phyloP scores from a whole-genome alignment of 2,888 invertebrate genomes.

The Dromius quadrimaculatus region DNA sequence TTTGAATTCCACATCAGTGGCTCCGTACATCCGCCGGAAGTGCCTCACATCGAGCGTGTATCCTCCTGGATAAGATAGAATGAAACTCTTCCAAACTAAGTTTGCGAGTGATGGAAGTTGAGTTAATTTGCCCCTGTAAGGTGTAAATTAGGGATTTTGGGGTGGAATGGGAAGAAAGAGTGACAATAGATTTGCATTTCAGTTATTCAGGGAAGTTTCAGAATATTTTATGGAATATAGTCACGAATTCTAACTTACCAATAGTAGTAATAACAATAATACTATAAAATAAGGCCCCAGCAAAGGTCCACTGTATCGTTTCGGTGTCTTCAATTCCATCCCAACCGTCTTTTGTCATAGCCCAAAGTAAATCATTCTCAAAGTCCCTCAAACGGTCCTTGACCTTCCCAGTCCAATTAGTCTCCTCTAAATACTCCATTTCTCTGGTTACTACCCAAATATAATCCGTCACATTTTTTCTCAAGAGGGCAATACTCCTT shows the following conservation, averaged over 20 bases:
- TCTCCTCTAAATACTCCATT: slow-evolving; percentile 76
- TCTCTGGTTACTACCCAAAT: slow-evolving; percentile 81
- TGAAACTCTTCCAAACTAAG: too few relatives aligned
- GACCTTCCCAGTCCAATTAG: slow-evolving; percentile 85
- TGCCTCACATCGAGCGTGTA: too few relatives aligned
- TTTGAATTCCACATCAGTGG: too few relatives aligned
- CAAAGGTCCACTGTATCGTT: slow-evolving; percentile 84
- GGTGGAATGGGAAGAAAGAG: too few relatives aligned
- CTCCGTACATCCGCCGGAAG: too few relatives aligned
- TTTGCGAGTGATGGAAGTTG: too few relatives aligned
- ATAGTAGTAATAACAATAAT: slow-evolving; percentile 97
- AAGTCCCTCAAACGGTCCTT: slow-evolving; percentile 71
- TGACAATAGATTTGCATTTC: too few relatives aligned
- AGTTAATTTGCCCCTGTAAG: too few relatives aligned
- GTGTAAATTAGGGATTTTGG: too few relatives aligned
- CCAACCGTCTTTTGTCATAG: slow-evolving; percentile 92
- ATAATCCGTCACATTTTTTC: slow-evolving; percentile 81
- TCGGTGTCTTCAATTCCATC: slow-evolving; percentile 77
- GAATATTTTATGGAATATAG: too few relatives aligned
- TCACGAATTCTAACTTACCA: slow-evolving; percentile 83
- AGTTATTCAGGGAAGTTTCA: too few relatives aligned
- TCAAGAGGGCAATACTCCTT: slow-evolving; percentile 77
- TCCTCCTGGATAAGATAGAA: too few relatives aligned
- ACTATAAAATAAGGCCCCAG: slow-evolving; percentile 92
- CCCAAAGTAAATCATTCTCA: slow-evolving; percentile 79